Percentiles rank a stretch among this genome's conserved stretches.
phyloP scores from a whole-genome alignment of 1,140 invertebrate genomes.

The Ladona fulva region DNA sequence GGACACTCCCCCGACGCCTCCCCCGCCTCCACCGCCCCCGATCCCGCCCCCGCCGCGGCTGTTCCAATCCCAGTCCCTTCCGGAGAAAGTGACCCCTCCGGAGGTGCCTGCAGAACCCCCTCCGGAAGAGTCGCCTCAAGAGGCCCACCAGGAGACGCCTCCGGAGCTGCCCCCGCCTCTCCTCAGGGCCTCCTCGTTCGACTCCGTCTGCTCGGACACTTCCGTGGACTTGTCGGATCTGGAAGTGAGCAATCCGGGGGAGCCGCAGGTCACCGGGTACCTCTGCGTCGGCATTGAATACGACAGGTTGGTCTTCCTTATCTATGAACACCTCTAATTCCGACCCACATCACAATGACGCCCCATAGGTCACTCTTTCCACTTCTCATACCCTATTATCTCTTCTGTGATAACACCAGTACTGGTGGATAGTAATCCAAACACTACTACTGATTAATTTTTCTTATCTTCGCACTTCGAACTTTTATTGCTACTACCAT shows the following conservation, averaged over 20 bases:
- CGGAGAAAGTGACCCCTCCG: conserved; percentile 28
- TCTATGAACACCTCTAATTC: too few species aligned
- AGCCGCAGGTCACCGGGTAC: conserved; percentile 59
- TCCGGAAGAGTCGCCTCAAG: not conserved
- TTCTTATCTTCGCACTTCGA: too few species aligned
- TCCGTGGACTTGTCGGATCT: conserved; percentile 61
- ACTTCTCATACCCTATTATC: too few species aligned
- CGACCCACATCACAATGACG: too few species aligned
- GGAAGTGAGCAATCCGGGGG: conserved; percentile 40
- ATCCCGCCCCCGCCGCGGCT: conserved; percentile 29
- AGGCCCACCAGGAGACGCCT: not conserved
- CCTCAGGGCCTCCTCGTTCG: conserved; percentile 65
- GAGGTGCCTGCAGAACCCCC: conserved; percentile 33
- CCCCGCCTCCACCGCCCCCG: conserved; percentile 31
- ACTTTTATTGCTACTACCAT: too few species aligned
- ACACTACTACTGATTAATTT: too few species aligned
- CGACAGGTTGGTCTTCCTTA: conserved; percentile 48
- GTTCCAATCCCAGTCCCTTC: not conserved
- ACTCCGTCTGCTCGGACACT: conserved; percentile 73
- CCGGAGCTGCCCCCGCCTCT: conserved; percentile 27
- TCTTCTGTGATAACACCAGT: too few species aligned
- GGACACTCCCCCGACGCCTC: conserved; percentile 17
- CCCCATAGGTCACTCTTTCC: too few species aligned
- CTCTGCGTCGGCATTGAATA: conserved; percentile 68
- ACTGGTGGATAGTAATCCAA: too few species aligned